Base-by-base conservation (phyloP, 2,888 invertebrate species). In the Drosophila longiperda region DNA sequence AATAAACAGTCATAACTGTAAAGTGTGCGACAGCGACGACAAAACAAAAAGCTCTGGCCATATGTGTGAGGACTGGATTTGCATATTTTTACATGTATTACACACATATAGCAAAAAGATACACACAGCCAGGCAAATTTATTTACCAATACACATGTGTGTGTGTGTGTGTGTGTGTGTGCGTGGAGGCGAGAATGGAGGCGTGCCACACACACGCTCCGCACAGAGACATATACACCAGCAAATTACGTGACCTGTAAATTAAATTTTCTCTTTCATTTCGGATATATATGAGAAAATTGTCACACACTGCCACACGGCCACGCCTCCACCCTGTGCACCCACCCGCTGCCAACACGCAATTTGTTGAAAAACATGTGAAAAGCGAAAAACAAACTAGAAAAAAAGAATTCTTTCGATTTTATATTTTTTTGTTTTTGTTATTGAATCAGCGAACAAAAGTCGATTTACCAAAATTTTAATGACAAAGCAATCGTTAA, bases 191-290 rank as follows among this genome's bases (percentile, higher is more conserved):
- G 48, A 17, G 42, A 23, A 26, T 23, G 36, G 17, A 29, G 62
- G 77, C 65, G 49, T 70, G 73, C 26, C 54, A 71, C 71, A 70
- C 57, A 63, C 61, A 52, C 69, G 29, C 29, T 29, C 26, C 60
- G 42, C 69, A 53, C 53, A 57, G 40, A 66, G 73, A 70, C 86
- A 80, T 77, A 88, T 64, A 89, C 90, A 82, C 83, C 72, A 77
- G 78, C 87, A 80, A 80, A 77, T 88, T 85, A 86, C 85, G 90
- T 86, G 85, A 86, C 85, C 85, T 86, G 85, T 78, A 86, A 90
- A 86, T 90, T 88, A 75, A 86, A 86, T 86, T 88, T 90, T 86
- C 89, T 86, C 81, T 86, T 87, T 90, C 90, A 77, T 85, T 84
- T 89, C 67, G 72, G 62, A 66, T 63, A 80, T 68, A 82, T 74